Evolutionary conservation across 2,888 invertebrate genomes (phyloP), one percentile per base, ranked within the genome.

Genomic region (Rhagonycha fulva): DNA sequence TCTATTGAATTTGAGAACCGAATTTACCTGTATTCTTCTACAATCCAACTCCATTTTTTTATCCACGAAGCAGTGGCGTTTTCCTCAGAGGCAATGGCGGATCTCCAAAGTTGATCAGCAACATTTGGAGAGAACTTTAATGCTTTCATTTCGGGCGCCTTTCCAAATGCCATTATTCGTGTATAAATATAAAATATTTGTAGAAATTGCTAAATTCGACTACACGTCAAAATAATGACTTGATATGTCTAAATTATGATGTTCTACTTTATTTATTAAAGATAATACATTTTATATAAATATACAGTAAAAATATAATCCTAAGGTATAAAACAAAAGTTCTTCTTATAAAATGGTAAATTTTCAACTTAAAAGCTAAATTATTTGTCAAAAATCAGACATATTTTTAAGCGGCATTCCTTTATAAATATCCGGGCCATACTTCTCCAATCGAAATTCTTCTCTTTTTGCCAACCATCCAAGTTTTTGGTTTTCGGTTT

Each of bases 11-110:
- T 5, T 47, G 3, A n/a, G 1, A 9, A n/a, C 47, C 2, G 7
- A 47, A 7, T 47, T 26, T 79, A 80, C 80, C 76, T 66, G 63
- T 81, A 81, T 76, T 81, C 80, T 4, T 68, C 75, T 19, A 80
- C 70, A 47, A 81, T 79, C 81, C 81, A 81, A 60, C 79, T 79
- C 81, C 81, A 81, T 76, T 76, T 80, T n/a, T 28, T 66, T 26
- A 71, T 70, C 81, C 81, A 81, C 7, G 66, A 23, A 11, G 72
- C 68, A n/a, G 71, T 12, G 11, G 71, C 70, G 14, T 63, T 68
- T 67, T 76, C 76, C 60, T 80, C 79, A 23, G 70, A 74, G 32
- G 60, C 70, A 12, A 76, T 71, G 14, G 74, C 14, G 10, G 76
- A 70, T 72, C 70, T 79, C 74, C 76, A 76, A 24, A 80, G 62